phyloP scores from a whole-genome alignment of 1,140 invertebrate species.

The Nephotettix cincticeps region DNA sequence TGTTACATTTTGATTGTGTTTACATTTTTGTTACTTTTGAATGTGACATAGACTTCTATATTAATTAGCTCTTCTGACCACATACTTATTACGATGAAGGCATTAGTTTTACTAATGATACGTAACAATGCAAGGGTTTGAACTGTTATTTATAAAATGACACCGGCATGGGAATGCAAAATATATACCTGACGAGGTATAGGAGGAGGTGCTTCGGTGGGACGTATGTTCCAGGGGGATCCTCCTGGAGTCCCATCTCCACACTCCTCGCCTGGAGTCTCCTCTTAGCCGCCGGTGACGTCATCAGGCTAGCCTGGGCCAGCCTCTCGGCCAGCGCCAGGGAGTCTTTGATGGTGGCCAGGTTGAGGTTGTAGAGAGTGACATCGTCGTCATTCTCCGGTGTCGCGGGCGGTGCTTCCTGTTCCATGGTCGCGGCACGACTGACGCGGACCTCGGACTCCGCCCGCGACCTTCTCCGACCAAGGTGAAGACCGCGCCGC shows the following conservation, averaged over 20 bases:
- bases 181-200: conserved; percentile 58
- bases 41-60: too few species aligned
- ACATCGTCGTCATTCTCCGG: background rate
- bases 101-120: too few species aligned
- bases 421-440: background rate
- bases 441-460: too few species aligned
- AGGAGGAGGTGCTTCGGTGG: conserved; percentile 61
- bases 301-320: conserved; percentile 57
- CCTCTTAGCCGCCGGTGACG: conserved; percentile 54
- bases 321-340: conserved; percentile 58
- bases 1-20: too few species aligned
- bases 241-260: conserved; percentile 50
- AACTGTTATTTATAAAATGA: too few species aligned
- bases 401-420: background rate
- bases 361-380: conserved; percentile 24
- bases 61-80: too few species aligned
- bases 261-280: conserved; percentile 53
- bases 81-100: too few species aligned
- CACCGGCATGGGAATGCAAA: background rate
- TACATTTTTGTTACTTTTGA: too few species aligned
- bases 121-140: too few species aligned
- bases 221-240: conserved; percentile 48
- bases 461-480: too few species aligned
- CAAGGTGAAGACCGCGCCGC: too few species aligned
- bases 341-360: conserved; percentile 52